A percentile compares a stretch with the other conserved stretches of the same genome.
Evolutionary conservation across 2,113 vertebrate genomes (phyloP).

Genomic region (Tonatia bakeri): DNA sequence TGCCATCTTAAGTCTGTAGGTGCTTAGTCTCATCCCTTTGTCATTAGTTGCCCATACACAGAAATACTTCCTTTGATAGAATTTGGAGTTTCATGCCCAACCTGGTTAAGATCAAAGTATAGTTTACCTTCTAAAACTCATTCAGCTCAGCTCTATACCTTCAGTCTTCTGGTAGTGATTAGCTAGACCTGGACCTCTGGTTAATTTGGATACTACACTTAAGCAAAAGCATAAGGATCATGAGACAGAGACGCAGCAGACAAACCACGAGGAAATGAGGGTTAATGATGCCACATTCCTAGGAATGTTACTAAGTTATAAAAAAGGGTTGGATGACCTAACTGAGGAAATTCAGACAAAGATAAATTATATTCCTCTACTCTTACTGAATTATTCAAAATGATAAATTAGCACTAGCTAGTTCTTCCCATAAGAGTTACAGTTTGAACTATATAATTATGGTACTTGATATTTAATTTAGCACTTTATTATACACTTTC

Average conservation of each 20-base stretch:
- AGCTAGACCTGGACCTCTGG: background rate
- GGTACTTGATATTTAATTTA: constrained; percentile 58
- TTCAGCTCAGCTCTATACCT: background rate
- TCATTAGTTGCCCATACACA: background rate
- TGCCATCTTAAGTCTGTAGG: background rate
- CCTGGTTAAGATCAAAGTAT: background rate
- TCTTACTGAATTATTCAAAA: constrained; percentile 48
- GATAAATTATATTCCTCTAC: constrained; percentile 43
- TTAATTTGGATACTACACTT: background rate
- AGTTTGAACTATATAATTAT: constrained; percentile 54
- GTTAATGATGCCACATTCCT: background rate
- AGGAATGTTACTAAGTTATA: constrained; percentile 6
- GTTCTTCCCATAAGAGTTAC: constrained; percentile 20
- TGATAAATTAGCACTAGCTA: constrained; percentile 57
- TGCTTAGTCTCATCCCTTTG: background rate
- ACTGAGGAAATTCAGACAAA: constrained; percentile 49
- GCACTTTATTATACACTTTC: constrained; percentile 40
- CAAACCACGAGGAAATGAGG: background rate
- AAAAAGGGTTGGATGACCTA: constrained; percentile 28
- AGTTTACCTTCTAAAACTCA: background rate
- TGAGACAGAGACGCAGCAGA: background rate
- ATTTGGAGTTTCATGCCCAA: background rate
- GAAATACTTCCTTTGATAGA: background rate
- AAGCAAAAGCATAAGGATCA: background rate
- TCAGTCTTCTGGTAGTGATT: background rate